Conservation (phyloP, 2,797 vertebrate species). For the Petrocephalus schoutedeni region DNA sequence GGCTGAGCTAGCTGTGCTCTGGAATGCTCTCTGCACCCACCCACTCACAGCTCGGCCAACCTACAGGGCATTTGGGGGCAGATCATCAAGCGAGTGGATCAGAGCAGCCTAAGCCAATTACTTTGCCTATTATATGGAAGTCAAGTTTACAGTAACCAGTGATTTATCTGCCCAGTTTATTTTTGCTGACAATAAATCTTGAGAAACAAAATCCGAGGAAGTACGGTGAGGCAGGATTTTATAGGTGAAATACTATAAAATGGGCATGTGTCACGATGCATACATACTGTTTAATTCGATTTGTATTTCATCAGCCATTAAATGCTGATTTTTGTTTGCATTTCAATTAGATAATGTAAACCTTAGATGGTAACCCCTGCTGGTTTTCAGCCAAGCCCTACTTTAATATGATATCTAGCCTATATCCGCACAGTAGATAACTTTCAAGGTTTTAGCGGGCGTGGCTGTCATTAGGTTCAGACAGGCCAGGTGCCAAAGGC, state of each 20-base stretch:
- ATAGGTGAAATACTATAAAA: neutral
- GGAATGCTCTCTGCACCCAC: conserved; percentile 82
- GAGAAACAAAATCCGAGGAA: neutral
- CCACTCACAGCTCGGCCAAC: conserved; percentile 68
- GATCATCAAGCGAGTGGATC: neutral
- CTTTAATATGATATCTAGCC: conserved; percentile 37
- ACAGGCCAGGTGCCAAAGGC: conserved; percentile 45
- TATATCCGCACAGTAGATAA: conserved; percentile 29
- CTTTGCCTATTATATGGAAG: neutral
- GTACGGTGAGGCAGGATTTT: neutral
- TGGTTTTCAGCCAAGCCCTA: conserved; percentile 48
- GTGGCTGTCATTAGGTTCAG: conserved; percentile 41
- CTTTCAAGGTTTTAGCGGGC: conserved; percentile 24
- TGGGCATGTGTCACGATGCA: neutral
- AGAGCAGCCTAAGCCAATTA: neutral
- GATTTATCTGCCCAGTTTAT: neutral
- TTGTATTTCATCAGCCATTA: neutral
- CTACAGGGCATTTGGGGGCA: conserved; percentile 51
- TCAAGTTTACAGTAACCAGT: neutral
- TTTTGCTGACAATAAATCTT: neutral
- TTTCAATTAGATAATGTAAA: neutral
- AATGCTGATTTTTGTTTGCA: neutral
- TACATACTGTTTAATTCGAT: neutral
- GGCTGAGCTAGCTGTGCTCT: conserved; percentile 81
- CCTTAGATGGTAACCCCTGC: neutral